phyloP scores from a whole-genome alignment of 2,888 invertebrate species.

The Monoplex corrugatus region DNA sequence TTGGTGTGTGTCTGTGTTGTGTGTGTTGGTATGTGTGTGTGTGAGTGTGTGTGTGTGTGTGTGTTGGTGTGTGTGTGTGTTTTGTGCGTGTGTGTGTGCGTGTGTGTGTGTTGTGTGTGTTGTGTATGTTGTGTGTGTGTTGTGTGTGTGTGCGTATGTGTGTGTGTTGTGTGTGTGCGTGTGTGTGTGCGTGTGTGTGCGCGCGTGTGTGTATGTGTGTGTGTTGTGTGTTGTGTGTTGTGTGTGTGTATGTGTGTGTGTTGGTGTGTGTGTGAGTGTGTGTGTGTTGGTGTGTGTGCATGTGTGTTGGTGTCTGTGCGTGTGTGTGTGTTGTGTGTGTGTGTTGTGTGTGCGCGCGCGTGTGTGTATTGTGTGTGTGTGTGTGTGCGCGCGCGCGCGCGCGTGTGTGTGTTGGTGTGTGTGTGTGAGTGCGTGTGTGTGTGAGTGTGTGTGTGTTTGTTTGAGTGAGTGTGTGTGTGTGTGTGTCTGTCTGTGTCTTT shows the following conservation, averaged over 20 bases:
- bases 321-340: not conserved
- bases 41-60: not conserved
- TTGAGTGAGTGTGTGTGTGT: not conserved
- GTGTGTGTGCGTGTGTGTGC: not conserved
- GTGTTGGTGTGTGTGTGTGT: too few species aligned
- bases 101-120: not conserved
- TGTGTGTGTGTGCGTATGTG: too few species aligned
- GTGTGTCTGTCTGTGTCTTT: not conserved
- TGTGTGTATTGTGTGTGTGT: too few species aligned
- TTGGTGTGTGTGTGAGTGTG: not conserved
- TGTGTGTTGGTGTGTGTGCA: not conserved
- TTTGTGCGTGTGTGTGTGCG: not conserved
- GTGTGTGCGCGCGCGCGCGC: too few species aligned
- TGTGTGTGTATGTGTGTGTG: not conserved
- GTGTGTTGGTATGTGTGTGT: conserved; percentile 16
- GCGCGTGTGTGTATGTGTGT: not conserved
- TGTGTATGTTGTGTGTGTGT: too few species aligned
- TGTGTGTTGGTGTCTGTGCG: not conserved
- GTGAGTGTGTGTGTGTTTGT: not conserved
- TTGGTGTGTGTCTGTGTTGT: too few species aligned
- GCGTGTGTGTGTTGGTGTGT: too few species aligned
- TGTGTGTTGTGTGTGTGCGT: too few species aligned
- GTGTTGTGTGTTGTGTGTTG: too few species aligned
- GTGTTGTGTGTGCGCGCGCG: too few species aligned
- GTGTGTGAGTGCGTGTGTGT: too few species aligned